These are phyloP conservation scores for Brachionus koreanus DNA, from an alignment of 1,140 invertebrate species.

Conservation along the genomic window DNA sequence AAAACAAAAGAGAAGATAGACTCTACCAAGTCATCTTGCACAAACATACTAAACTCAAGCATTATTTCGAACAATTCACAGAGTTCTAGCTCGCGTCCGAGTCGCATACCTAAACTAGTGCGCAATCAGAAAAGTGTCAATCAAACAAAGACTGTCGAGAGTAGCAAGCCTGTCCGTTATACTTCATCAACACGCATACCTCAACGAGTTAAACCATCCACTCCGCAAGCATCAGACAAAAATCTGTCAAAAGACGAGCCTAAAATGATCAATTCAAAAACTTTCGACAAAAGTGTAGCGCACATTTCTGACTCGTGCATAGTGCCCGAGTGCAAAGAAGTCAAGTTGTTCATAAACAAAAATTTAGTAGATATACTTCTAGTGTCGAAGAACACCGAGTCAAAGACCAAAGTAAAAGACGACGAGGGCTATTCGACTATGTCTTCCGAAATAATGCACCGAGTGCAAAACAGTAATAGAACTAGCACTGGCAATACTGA, in stretches of 20 bases:
- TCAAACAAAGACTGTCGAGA: not conserved
- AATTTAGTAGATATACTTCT: not conserved
- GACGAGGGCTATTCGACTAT: constrained; percentile 44
- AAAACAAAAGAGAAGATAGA: not conserved
- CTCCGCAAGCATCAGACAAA: not conserved
- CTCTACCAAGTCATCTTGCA: not conserved
- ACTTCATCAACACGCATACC: constrained; percentile 14
- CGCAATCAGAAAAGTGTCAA: not conserved
- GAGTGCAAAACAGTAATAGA: not conserved
- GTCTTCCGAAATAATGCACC: constrained; percentile 30
- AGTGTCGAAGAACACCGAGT: not conserved
- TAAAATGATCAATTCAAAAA: constrained; percentile 18
- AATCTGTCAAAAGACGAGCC: not conserved
- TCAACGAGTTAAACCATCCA: not conserved
- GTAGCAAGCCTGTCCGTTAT: not conserved
- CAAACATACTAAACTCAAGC: not conserved
- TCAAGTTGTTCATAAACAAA: constrained; percentile 18
- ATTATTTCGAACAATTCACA: not conserved
- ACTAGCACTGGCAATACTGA: not conserved
- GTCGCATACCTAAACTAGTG: not conserved
- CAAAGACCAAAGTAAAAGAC: not conserved
- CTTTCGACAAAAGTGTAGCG: constrained; percentile 14
- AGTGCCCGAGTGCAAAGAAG: constrained; percentile 22
- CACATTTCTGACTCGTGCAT: not conserved
- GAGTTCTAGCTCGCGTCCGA: not conserved